Evolutionary conservation across 2,113 vertebrate species (phyloP), one percentile per base, ranked within the genome.

Genomic region (Coturnix japonica): DNA sequence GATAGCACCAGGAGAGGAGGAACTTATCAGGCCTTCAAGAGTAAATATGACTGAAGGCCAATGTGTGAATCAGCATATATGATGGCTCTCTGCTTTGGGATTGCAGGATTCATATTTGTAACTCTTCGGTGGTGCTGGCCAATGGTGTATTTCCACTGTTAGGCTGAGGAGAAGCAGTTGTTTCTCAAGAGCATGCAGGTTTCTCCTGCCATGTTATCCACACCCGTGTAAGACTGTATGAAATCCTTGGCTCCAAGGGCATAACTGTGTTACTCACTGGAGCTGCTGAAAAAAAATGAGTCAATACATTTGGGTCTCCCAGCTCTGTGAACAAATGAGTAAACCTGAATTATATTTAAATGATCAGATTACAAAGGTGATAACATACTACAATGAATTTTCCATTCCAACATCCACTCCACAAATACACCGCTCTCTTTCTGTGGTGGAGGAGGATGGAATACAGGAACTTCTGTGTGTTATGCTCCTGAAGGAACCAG

Each of bases 331-430:
- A 93, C 79, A 94, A 79, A 79, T 43, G 60, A 92, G 71, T 79
- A 93, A 95, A 94, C 71, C 41, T 73, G 63, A 89, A 79, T 92
- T 95, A 76, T 72, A 93, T 87, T 73, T 26, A 87, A 90, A 65
- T 63, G 0, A 80, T 66, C 60, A 44, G 67, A 82, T 93, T 77
- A 85, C 43, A 47, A 64, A 85, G 51, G 13, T 89, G 81, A 85
- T 91, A 87, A 79, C 46, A 35, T 30, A 43, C 81, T 73, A 63
- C 71, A 39, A 10, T 73, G 81, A n/a, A 28, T 67, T 91, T 85
- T 91, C 74, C 63, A 22, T 87, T 84, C 49, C 67, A 54, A 54
- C 0, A 0, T 23, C 25, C 25, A 46, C 70, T 63, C 31, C 31
- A 16, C 20, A 31, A 30, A 8, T 11, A 39, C 39, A 39, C 39